A percentile compares a stretch with the other conserved stretches of the same genome.
Conservation (phyloP, 2,888 invertebrate genomes). For the Chalcosyrphus nemorum region DNA sequence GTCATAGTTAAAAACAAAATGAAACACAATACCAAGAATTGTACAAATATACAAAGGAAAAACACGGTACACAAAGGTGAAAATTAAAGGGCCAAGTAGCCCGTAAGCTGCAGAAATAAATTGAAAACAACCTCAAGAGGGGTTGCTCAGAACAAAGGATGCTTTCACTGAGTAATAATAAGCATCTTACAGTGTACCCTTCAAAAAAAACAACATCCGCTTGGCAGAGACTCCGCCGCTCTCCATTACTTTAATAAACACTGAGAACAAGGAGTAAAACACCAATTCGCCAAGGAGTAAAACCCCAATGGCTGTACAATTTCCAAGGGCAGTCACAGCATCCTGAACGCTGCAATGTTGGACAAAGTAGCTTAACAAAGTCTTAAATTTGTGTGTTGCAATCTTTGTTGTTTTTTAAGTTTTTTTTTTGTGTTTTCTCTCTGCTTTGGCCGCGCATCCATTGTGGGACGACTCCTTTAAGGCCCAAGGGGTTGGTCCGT, state of each 20-base stretch:
- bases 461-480: neutral
- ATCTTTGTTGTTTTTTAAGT: slow-evolving; percentile 53
- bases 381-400: slow-evolving; percentile 58
- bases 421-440: slow-evolving; percentile 1
- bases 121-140: neutral
- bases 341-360: slow-evolving; percentile 30
- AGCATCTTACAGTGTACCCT: neutral
- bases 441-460: neutral
- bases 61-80: neutral
- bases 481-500: slow-evolving; percentile 1
- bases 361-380: slow-evolving; percentile 62
- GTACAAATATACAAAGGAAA: neutral
- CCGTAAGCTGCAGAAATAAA: neutral
- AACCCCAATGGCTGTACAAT: neutral
- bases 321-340: neutral
- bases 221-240: neutral
- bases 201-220: neutral
- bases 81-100: neutral
- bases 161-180: neutral
- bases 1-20: neutral
- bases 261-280: neutral
- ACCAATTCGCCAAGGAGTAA: neutral
- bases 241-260: slow-evolving; percentile 54
- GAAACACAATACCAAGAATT: neutral
- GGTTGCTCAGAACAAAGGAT: neutral